These are phyloP conservation scores for Patagioenas fasciata DNA, from an alignment of 2,113 vertebrate genomes.

Conservation along the genomic window DNA sequence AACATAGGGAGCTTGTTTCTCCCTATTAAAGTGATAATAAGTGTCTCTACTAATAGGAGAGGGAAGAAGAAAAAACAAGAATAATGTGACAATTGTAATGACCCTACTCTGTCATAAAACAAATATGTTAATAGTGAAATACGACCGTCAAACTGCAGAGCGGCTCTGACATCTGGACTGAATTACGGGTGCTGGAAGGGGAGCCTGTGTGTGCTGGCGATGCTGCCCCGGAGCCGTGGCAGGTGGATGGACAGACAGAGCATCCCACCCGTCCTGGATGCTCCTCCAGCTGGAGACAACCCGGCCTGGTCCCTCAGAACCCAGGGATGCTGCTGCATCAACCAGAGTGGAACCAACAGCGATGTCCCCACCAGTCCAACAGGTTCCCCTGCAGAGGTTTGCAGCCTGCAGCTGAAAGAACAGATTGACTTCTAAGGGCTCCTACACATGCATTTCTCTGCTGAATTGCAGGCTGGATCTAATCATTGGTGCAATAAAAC, in stretches of 20 bases:
- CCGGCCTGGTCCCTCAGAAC: background rate
- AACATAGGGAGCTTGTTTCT: background rate
- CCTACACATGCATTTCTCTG: too few relatives aligned
- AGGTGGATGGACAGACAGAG: too few relatives aligned
- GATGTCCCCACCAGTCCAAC: fast-evolving
- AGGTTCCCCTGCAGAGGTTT: background rate
- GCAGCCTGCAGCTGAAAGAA: too few relatives aligned
- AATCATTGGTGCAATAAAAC: fast-evolving
- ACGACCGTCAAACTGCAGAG: background rate
- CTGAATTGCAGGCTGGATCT: background rate
- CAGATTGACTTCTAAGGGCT: too few relatives aligned
- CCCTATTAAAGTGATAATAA: background rate
- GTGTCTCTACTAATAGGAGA: background rate
- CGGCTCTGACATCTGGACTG: background rate
- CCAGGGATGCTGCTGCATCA: background rate
- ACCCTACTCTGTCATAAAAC: background rate
- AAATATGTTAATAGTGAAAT: background rate
- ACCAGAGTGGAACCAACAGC: background rate
- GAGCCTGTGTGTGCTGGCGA: background rate
- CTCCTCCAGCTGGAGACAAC: background rate
- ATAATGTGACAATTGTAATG: background rate
- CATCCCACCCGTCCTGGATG: too few relatives aligned
- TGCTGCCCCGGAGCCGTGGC: background rate
- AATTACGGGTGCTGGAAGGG: background rate
- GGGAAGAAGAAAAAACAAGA: background rate